phyloP scores from a whole-genome alignment of 2,113 vertebrate genomes.

The Loxodonta africana region DNA sequence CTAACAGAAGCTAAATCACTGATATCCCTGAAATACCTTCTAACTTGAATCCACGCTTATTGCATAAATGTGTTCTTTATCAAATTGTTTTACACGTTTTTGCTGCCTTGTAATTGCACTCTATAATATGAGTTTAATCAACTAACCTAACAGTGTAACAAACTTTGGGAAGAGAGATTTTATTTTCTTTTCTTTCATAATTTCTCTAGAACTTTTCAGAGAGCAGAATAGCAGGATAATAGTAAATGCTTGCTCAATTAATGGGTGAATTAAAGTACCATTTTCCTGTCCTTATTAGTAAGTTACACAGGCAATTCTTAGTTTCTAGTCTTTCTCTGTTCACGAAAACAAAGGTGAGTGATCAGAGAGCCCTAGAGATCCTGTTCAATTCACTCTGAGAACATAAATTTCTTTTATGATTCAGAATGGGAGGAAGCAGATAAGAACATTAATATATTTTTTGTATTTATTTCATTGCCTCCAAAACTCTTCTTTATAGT shows the following conservation, averaged over 20 bases:
- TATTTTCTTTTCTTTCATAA: neutral
- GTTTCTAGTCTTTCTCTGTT: constrained; percentile 31
- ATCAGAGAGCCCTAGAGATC: constrained; percentile 28
- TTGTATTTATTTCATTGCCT: constrained; percentile 56
- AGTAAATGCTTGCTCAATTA: constrained; percentile 20
- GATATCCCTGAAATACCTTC: neutral
- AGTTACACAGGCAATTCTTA: neutral
- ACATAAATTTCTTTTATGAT: constrained; percentile 50
- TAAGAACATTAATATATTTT: constrained; percentile 59
- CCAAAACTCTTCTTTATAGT: constrained; percentile 28
- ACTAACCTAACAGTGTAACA: neutral
- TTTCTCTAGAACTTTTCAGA: neutral
- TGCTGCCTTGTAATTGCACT: neutral
- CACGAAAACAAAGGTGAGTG: neutral
- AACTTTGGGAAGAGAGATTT: neutral
- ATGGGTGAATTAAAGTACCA: neutral
- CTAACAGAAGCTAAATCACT: neutral
- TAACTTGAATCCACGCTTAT: neutral
- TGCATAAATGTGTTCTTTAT: neutral
- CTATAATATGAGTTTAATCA: neutral
- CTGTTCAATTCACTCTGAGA: constrained; percentile 48
- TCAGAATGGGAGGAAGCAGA: constrained; percentile 27
- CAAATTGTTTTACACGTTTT: neutral
- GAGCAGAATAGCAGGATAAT: neutral
- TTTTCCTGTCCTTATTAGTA: neutral